Evolutionary conservation across 2,797 vertebrate genomes (phyloP).

Genomic region (Craterocephalus amniculus): DNA sequence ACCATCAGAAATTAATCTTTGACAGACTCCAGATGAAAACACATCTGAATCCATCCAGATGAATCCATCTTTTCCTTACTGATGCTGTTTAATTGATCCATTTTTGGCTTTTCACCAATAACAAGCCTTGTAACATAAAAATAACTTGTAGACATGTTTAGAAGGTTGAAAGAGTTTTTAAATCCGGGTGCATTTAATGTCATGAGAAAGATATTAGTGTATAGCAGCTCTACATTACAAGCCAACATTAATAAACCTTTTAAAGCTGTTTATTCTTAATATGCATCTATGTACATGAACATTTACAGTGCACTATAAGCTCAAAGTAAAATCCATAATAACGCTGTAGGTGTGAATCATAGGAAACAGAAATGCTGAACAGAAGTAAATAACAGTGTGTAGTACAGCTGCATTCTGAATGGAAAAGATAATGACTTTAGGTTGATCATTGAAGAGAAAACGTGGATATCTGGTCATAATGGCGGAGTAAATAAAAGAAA

Average conservation of each 20-base stretch:
- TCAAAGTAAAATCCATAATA: slow-evolving; percentile 71
- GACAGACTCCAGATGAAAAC: no score
- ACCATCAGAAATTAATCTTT: no score
- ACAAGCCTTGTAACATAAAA: not conserved
- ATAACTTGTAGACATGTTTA: not conserved
- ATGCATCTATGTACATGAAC: slow-evolving; percentile 77
- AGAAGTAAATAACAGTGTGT: slow-evolving; percentile 17
- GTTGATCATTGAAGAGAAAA: slow-evolving; percentile 20
- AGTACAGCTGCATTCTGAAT: slow-evolving; percentile 37
- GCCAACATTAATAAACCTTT: slow-evolving; percentile 28
- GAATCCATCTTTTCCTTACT: no score
- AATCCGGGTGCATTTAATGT: not conserved
- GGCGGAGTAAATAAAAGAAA: slow-evolving; percentile 9
- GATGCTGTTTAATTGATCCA: no score
- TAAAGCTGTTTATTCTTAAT: slow-evolving; percentile 68
- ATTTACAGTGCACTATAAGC: slow-evolving; percentile 77
- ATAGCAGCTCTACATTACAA: not conserved
- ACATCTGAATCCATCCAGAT: no score
- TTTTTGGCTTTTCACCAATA: no score
- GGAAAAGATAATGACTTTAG: slow-evolving; percentile 16
- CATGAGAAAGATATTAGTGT: not conserved
- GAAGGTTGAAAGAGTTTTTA: not conserved
- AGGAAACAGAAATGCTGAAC: slow-evolving; percentile 56
- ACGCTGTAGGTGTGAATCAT: slow-evolving; percentile 50
- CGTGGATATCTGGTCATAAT: not conserved